A percentile compares a stretch with the other conserved stretches of the same genome.
Evolutionary conservation across 2,888 invertebrate genomes (phyloP).

Genomic region (Idaea aversata): DNA sequence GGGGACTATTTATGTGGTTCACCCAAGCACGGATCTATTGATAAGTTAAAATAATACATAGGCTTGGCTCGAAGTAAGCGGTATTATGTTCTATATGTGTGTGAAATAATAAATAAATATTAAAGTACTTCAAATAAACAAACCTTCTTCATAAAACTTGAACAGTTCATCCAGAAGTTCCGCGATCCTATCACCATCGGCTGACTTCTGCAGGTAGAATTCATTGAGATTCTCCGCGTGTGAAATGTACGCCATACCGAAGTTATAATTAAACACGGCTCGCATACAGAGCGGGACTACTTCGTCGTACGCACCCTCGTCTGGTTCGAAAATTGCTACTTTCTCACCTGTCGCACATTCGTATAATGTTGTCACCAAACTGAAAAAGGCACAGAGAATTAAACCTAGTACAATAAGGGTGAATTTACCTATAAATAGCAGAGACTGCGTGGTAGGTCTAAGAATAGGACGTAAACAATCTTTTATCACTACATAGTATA

Average conservation of each 20-base stretch:
- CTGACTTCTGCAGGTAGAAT: slow-evolving; percentile 82
- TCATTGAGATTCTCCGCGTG: slow-evolving; percentile 80
- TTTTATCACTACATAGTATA: too few species aligned
- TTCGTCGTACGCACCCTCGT: slow-evolving; percentile 75
- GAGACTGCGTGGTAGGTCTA: too few species aligned
- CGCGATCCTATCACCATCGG: slow-evolving; percentile 72
- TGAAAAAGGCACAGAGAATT: slow-evolving; percentile 47
- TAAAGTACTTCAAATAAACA: slow-evolving; percentile 12
- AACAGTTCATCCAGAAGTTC: slow-evolving; percentile 81
- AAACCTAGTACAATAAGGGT: too few species aligned
- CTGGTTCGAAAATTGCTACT: slow-evolving; percentile 72
- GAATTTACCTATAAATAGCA: too few species aligned
- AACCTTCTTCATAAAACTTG: slow-evolving; percentile 73
- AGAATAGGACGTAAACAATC: too few species aligned
- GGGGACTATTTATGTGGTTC: too few species aligned
- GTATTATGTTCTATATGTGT: too few species aligned
- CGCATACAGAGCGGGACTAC: slow-evolving; percentile 81
- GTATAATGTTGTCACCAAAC: slow-evolving; percentile 84
- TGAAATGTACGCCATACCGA: slow-evolving; percentile 80
- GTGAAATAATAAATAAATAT: too few species aligned
- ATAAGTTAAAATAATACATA: too few species aligned
- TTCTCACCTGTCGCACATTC: slow-evolving; percentile 69
- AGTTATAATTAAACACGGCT: slow-evolving; percentile 81
- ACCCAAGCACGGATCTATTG: too few species aligned
- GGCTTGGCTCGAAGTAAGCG: too few species aligned